Evolutionary conservation across 2,113 vertebrate species (phyloP).

Genomic region (Menura novaehollandiae): DNA sequence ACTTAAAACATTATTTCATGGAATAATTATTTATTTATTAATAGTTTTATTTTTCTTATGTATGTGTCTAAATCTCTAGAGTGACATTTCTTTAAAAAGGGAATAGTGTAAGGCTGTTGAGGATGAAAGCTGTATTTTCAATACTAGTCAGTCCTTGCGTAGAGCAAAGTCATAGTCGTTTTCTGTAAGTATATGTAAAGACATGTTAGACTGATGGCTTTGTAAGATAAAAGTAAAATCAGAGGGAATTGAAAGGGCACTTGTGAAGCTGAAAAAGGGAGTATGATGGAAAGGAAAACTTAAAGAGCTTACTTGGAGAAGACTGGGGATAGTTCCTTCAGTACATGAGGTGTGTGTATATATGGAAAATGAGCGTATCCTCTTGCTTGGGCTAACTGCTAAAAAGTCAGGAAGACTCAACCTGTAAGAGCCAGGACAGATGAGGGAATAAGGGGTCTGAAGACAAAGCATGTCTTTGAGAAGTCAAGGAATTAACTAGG

Average conservation of each 20-base stretch:
- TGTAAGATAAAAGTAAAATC: conserved; percentile 24
- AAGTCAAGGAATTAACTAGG: background rate
- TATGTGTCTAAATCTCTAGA: background rate
- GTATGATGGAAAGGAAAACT: background rate
- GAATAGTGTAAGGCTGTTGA: background rate
- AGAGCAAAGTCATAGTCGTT: background rate
- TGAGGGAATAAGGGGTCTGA: background rate
- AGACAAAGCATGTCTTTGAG: background rate
- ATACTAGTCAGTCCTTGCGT: background rate
- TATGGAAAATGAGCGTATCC: background rate
- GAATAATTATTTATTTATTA: background rate
- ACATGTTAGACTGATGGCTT: background rate
- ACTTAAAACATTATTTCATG: background rate
- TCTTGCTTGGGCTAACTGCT: background rate
- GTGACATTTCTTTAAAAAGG: background rate
- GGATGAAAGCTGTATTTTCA: background rate
- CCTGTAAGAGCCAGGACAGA: background rate
- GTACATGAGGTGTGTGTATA: background rate
- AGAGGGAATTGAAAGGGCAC: background rate
- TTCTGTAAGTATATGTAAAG: background rate
- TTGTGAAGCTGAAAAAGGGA: background rate
- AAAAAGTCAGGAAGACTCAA: background rate
- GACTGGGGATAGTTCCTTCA: background rate
- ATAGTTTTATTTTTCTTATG: background rate
- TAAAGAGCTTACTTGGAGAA: background rate